Base-by-base conservation (phyloP, 2,888 invertebrate species). In the Chaitophorus viminalis region DNA sequence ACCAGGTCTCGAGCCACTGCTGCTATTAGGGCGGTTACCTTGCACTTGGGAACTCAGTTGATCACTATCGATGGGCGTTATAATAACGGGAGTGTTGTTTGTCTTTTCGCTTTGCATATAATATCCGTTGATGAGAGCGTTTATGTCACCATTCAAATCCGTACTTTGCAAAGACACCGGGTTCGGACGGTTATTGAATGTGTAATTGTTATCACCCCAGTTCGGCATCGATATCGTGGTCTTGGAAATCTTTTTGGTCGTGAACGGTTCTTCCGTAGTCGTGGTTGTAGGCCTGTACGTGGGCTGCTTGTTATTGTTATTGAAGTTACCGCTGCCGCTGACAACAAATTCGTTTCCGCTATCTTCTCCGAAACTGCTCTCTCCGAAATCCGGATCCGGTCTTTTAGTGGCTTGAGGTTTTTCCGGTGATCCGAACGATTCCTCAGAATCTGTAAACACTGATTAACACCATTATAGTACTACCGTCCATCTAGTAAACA, bases 301-400 rank as follows among this genome's bases (percentile, higher is more conserved):
- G 6, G 81, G 70, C 36, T 65, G 31, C 1, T 72, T 36, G 36
- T 86, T 54, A n/a, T n/a, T n/a, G 29, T 39, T 46, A 29, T 86
- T 72, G 31, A 0, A 18, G 78, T 31, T 33, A 25, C 74, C 17
- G 52, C 14, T 52, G 2, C 11, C 18, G 29, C 29, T 60, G 21
- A 21, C 74, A 36, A 82, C 60, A 25, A 60, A 81, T 2, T 82
- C 68, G 25, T 70, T 29, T 33, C 11, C 65, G 18, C 25, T 21
- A 18, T 82, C 14, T 52, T 52, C 52, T 52, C 52, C 52, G 11
- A 52, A 52, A 52, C 17, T 52, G 52, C 17, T 52, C 17, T 17
- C 88, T 31, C 70, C 89, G 84, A 90, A 89, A 54, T 88, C 89
- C 21, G 89, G 89, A 78, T 90, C 89, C 17, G 89, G 90, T 81